These are phyloP conservation scores for Sinocyclocheilus maitianheensis DNA, from an alignment of 2,113 vertebrate species.

Conservation along the genomic window DNA sequence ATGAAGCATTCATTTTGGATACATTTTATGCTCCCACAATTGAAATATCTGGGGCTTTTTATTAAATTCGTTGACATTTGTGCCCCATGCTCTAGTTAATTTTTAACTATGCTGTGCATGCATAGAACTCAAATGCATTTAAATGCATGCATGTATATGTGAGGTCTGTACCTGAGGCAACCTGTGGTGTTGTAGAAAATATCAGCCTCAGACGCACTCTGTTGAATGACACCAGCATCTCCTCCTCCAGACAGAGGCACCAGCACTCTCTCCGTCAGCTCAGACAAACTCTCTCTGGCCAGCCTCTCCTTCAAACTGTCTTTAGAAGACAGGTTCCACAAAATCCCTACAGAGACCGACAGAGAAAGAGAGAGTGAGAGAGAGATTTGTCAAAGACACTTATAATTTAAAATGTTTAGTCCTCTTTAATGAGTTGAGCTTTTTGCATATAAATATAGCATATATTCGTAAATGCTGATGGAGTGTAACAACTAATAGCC, in stretches of 20 bases:
- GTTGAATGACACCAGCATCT: conserved; percentile 66
- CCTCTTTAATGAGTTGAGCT: no score
- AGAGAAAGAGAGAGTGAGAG: no score
- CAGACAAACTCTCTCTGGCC: conserved; percentile 82
- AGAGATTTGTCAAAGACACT: no score
- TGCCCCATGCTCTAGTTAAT: background rate
- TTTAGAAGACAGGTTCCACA: conserved; percentile 97
- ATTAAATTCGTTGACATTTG: background rate
- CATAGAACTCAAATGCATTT: background rate
- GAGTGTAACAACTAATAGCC: no score
- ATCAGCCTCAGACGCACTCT: conserved; percentile 84
- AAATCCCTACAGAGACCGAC: conserved; percentile 78
- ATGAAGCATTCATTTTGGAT: background rate
- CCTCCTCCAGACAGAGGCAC: conserved; percentile 80
- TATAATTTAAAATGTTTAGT: no score
- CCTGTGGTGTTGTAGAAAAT: conserved; percentile 94
- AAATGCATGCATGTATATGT: background rate
- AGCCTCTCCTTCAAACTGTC: conserved; percentile 93
- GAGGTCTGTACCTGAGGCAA: conserved; percentile 84
- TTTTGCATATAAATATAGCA: no score
- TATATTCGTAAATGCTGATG: no score
- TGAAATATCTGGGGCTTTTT: background rate
- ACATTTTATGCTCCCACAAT: background rate
- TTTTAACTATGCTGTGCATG: background rate
- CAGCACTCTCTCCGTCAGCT: conserved; percentile 86